phyloP scores from a whole-genome alignment of 2,888 invertebrate genomes.

The Diaprepes abbreviatus region DNA sequence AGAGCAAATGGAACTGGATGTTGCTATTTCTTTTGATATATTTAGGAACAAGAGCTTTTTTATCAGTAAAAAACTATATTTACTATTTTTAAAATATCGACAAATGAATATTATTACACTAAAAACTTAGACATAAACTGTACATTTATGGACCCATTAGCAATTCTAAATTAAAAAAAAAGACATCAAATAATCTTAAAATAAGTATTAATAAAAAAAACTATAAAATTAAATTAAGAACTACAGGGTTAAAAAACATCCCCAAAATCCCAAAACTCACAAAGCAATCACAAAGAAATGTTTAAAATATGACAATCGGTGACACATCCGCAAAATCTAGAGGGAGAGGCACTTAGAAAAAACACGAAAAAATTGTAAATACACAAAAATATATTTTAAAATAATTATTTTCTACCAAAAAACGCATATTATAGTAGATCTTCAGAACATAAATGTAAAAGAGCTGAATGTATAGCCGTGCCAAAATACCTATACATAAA shows the following conservation, averaged over 20 bases:
- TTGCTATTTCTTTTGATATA: too few relatives aligned
- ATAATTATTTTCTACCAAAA: slow-evolving; percentile 48
- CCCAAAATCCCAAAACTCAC: slow-evolving; percentile 22
- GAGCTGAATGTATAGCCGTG: slow-evolving; percentile 45
- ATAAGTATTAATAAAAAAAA: too few relatives aligned
- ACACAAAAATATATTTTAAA: slow-evolving; percentile 58
- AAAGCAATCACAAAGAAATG: slow-evolving; percentile 44
- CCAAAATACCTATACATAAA: slow-evolving; percentile 37
- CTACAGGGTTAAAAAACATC: slow-evolving; percentile 15
- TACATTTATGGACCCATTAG: too few relatives aligned
- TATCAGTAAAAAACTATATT: too few relatives aligned
- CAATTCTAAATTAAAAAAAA: too few relatives aligned
- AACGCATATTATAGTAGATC: slow-evolving; percentile 40
- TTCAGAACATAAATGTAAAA: slow-evolving; percentile 40
- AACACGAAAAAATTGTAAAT: slow-evolving; percentile 51
- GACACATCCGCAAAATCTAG: slow-evolving; percentile 64
- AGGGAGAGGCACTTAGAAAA: slow-evolving; percentile 64
- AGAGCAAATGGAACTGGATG: too few relatives aligned
- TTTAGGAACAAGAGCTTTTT: too few relatives aligned
- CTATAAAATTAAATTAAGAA: neutral
- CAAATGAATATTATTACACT: too few relatives aligned
- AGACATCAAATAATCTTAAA: too few relatives aligned
- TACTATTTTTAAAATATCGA: too few relatives aligned
- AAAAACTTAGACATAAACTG: too few relatives aligned
- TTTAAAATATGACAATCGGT: slow-evolving; percentile 64